Percentiles rank a stretch among this genome's conserved stretches.
These are phyloP conservation scores for Caenorhabditis uteleia DNA, from an alignment of 2,888 invertebrate species.

Conservation along the genomic window DNA sequence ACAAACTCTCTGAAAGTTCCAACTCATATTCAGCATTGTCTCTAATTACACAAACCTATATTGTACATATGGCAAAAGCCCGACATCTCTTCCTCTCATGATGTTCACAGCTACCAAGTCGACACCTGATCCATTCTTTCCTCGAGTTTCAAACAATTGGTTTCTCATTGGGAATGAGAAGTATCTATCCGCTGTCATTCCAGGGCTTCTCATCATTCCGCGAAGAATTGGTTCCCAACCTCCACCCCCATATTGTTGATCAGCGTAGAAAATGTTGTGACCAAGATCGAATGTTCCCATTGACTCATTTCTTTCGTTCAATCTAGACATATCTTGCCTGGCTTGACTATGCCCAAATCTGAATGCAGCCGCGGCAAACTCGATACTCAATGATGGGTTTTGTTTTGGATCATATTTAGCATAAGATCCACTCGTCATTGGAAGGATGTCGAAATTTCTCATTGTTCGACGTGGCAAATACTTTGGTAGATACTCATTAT, in stretches of 20 bases:
- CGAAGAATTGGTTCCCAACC: constrained; percentile 37
- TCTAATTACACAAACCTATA: constrained; percentile 15
- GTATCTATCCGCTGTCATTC: constrained; percentile 41
- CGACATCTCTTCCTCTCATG: constrained; percentile 76
- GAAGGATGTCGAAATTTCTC: constrained; percentile 38
- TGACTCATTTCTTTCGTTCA: constrained; percentile 22
- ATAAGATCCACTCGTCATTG: constrained; percentile 6
- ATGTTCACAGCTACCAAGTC: constrained; percentile 89
- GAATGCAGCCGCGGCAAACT: constrained; percentile 87
- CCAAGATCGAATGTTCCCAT: constrained; percentile 23
- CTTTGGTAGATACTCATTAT: constrained; percentile 77
- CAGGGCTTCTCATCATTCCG: constrained; percentile 44
- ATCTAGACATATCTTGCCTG: constrained; percentile 36
- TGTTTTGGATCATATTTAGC: neutral
- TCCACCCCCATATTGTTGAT: constrained; percentile 27
- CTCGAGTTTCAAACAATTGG: constrained; percentile 80
- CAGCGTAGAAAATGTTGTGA: constrained; percentile 35
- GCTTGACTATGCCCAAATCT: constrained; percentile 78
- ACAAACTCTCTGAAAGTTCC: too few relatives aligned
- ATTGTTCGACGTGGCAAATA: constrained; percentile 74
- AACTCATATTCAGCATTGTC: too few relatives aligned
- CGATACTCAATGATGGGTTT: constrained; percentile 69
- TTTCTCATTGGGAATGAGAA: constrained; percentile 54
- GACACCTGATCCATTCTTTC: constrained; percentile 79
- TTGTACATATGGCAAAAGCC: constrained; percentile 34